These are phyloP conservation scores for Luscinia megarhynchos DNA, from an alignment of 2,797 vertebrate species.

Conservation along the genomic window DNA sequence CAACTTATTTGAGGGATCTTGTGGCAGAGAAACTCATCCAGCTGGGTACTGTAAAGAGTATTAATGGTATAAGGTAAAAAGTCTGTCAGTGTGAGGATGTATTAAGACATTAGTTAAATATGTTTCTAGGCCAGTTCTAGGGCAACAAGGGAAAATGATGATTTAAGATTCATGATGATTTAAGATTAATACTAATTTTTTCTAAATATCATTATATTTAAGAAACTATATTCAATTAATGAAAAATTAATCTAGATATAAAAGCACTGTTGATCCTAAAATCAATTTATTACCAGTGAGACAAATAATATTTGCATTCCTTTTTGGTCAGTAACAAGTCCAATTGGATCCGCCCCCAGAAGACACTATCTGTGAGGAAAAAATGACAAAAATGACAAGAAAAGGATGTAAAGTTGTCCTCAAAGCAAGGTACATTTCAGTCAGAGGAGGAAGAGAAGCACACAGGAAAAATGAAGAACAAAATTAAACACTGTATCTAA, in stretches of 20 bases:
- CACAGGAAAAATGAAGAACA: background rate
- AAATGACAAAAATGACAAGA: background rate
- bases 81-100: background rate
- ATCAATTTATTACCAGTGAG: background rate
- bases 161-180: background rate
- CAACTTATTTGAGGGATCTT: background rate
- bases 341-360: background rate
- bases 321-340: background rate
- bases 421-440: background rate
- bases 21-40: background rate
- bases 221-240: background rate
- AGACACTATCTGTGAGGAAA: background rate
- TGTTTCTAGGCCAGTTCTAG: background rate
- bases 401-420: background rate
- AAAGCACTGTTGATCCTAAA: background rate
- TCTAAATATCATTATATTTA: background rate
- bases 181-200: background rate
- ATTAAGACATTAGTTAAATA: background rate
- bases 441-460: background rate
- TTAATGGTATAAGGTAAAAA: background rate
- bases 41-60: background rate
- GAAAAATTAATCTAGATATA: background rate
- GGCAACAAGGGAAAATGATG: background rate
- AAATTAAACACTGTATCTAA: background rate
- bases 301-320: fast-evolving